Evolutionary conservation across 2,888 invertebrate genomes (phyloP), one percentile per base, ranked within the genome.

Genomic region (Aphidoletes aphidimyza): DNA sequence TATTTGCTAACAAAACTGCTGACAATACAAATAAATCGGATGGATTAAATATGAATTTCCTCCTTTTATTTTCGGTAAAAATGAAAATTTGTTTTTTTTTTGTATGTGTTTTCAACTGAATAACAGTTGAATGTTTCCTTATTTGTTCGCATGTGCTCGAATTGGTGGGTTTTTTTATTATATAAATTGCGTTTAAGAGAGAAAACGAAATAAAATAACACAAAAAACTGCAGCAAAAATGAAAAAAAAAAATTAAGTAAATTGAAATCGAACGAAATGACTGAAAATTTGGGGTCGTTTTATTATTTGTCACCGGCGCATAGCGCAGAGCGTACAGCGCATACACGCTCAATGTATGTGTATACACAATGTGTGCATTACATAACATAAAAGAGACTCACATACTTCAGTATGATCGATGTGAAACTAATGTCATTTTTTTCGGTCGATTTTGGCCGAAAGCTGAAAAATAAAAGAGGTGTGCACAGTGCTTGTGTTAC

Each of bases 381-480:
- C n/a, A 19, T n/a, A 54, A n/a, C 54, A 54, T 11, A 11, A 19
- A 19, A 8, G n/a, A n/a, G n/a, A n/a, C n/a, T n/a, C n/a, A n/a
- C 37, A 81, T 37, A 37, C 81, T 81, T 81, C 81, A 81, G 37
- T n/a, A 81, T 81, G 81, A 81, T 81, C 81, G 81, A 81, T 81
- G 81, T 81, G 81, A 81, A 81, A 81, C 81, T 81, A 81, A 81
- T 81, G 37, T 81, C 37, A 81, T 37, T 81, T 81, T 78, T 36
- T 81, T 81, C 81, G 81, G 81, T 81, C 81, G 81, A 37, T 81
- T 81, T 36, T n/a, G n/a, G n/a, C n/a, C n/a, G n/a, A n/a, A n/a
- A 22, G 11, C 81, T 26, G 37, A 37, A 78, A n/a, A 19, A 6
- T 6, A 22, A 14, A 11, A 69, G n/a, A n/a, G 8, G 8, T 81